phyloP scores from a whole-genome alignment of 2,888 invertebrate genomes.

The Cataglyphis livida region DNA sequence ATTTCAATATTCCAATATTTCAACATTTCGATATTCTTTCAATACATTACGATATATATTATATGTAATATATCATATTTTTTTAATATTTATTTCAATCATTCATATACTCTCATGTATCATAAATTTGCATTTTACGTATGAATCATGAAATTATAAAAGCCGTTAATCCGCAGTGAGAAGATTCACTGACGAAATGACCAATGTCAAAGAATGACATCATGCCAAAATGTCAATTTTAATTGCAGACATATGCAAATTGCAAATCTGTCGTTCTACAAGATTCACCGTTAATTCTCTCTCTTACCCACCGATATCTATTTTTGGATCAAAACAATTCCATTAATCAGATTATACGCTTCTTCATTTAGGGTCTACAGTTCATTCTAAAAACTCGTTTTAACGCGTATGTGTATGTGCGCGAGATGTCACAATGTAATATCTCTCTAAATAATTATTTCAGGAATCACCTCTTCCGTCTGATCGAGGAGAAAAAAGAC shows the following conservation, averaged over 20 bases:
- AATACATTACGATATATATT: not conserved
- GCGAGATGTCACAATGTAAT: not conserved
- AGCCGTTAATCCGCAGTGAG: not conserved
- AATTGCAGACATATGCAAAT: not conserved
- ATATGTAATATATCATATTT: not conserved
- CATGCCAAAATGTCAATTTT: constrained; percentile 17
- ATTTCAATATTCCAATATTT: not conserved
- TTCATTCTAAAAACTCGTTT: not conserved
- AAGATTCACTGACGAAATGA: not conserved
- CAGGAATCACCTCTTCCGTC: not conserved
- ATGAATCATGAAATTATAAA: not conserved
- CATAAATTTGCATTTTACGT: not conserved
- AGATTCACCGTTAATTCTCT: not conserved
- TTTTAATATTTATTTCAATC: constrained; percentile 16
- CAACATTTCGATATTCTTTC: not conserved
- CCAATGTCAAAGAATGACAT: constrained; percentile 30
- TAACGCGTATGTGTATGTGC: not conserved
- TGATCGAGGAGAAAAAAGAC: not conserved
- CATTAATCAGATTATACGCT: constrained; percentile 2
- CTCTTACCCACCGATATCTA: not conserved
- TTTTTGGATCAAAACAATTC: not conserved
- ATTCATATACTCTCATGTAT: not conserved
- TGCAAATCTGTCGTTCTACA: not conserved
- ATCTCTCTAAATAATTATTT: constrained; percentile 24
- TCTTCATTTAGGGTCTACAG: not conserved